Conservation (phyloP, 2,113 vertebrate species). For the Rhadina sibilatrix region DNA sequence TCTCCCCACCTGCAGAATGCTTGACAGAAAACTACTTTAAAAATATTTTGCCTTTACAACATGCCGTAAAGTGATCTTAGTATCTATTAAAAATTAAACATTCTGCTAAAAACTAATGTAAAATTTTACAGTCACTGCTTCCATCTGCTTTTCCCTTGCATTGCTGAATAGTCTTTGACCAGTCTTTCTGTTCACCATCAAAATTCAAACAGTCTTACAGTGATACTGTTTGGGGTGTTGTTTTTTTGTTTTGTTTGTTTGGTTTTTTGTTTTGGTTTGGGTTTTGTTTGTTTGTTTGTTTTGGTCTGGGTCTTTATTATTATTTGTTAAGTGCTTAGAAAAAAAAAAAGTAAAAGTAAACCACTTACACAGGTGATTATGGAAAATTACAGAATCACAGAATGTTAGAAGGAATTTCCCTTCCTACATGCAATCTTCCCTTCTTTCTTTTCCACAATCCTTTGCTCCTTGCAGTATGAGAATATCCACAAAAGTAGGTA, state of each 20-base stretch:
- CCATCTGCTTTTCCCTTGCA: not conserved
- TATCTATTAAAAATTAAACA: not conserved
- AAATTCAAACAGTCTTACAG: not conserved
- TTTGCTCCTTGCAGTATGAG: not conserved
- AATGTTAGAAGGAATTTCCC: not conserved
- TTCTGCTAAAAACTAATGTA: not conserved
- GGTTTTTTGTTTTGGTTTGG: not conserved
- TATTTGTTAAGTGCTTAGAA: not conserved
- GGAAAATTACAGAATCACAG: not conserved
- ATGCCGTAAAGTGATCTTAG: not conserved
- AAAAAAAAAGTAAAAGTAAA: not conserved
- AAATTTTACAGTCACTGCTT: not conserved
- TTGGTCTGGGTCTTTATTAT: not conserved
- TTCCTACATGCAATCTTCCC: not conserved
- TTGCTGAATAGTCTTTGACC: not conserved
- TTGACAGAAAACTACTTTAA: not conserved
- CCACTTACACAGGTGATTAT: not conserved
- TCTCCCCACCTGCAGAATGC: not conserved
- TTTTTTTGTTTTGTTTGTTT: too few species aligned
- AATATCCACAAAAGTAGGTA: not conserved
- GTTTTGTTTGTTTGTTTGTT: too few species aligned
- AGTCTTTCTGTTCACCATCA: not conserved
- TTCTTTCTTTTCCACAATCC: not conserved
- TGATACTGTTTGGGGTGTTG: not conserved
- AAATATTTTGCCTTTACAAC: not conserved